Evolutionary conservation across 2,797 vertebrate genomes (phyloP), one percentile per base, ranked within the genome.

Genomic region (Dromococcyx pavoninus): DNA sequence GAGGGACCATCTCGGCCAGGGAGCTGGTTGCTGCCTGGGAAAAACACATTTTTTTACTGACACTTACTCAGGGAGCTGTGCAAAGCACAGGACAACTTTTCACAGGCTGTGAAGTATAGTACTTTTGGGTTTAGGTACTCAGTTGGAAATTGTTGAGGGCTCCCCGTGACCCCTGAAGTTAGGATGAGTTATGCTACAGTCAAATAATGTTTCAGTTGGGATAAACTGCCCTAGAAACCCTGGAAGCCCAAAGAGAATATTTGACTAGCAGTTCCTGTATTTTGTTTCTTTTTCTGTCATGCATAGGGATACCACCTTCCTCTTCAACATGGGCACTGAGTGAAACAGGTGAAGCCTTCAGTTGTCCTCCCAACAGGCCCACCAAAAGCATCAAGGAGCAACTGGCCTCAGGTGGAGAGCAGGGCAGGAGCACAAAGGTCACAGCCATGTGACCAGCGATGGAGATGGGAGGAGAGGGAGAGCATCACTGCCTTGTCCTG

Each of bases 271-370:
- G 5, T 27, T 73, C 48, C 23, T 35, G 13, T 66, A 15, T 58
- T 84, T 86, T 54, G 17, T 69, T 91, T 80, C 13, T 72, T 80
- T 81, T 88, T 72, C 60, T 62, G 25, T 76, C 3, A 1, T 25
- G 13, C 35, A 11, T 17, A 51, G 23, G 30, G 25, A 37, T 43
- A 61, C 17, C 17, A 37, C 16, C 39, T 81, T 39, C 13, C 22
- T 62, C 16, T 70, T 56, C 35, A 13, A 32, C 1, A 1, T 22
- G 28, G 46, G 32, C 0, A 0, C 6, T 58, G 43, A 53, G 21
- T 61, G 66, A 61, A 50, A 41, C 32, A 43, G 17, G 6, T 54
- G 44, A 74, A 87, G 11, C n/a, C 60, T 79, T 94, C 91, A 53
- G 56, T 30, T 1, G 0, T 61, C 24, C 46, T 78, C 62, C 48